phyloP scores from a whole-genome alignment of 1,140 invertebrate species.

The Eriosoma lanigerum region DNA sequence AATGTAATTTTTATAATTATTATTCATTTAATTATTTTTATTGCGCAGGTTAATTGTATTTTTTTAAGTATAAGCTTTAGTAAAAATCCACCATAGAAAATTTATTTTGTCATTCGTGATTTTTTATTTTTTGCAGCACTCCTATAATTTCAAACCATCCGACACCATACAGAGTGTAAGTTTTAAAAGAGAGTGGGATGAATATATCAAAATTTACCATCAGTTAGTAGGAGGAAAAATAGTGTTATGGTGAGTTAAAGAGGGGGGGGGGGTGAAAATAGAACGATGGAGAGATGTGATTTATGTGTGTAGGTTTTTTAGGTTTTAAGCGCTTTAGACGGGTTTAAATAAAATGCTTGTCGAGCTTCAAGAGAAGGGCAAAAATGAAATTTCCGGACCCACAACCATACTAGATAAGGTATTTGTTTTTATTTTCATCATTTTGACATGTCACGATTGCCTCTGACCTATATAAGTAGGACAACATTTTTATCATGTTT shows the following conservation, averaged over 20 bases:
- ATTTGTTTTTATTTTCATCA: conserved; percentile 35
- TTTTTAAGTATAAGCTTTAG: no score
- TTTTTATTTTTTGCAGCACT: neutral
- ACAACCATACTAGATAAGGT: conserved; percentile 24
- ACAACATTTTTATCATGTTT: conserved; percentile 30
- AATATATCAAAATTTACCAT: conserved; percentile 49
- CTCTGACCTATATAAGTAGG: neutral
- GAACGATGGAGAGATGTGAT: conserved; percentile 30
- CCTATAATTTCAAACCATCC: neutral
- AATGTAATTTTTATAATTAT: no score
- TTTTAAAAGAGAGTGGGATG: neutral
- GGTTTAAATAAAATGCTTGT: conserved; percentile 45
- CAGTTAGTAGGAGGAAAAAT: neutral
- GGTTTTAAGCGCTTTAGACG: conserved; percentile 38
- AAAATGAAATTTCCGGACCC: conserved; percentile 48
- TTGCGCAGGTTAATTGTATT: no score
- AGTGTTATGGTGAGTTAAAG: no score
- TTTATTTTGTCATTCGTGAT: neutral
- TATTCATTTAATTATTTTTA: no score
- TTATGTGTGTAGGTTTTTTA: conserved; percentile 39
- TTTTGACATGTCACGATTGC: conserved; percentile 17
- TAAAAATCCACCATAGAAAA: neutral
- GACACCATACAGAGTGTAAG: neutral
- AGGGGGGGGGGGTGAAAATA: neutral
- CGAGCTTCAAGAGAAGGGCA: conserved; percentile 1